phyloP scores from a whole-genome alignment of 2,113 vertebrate genomes.

The Poecilia latipinna region DNA sequence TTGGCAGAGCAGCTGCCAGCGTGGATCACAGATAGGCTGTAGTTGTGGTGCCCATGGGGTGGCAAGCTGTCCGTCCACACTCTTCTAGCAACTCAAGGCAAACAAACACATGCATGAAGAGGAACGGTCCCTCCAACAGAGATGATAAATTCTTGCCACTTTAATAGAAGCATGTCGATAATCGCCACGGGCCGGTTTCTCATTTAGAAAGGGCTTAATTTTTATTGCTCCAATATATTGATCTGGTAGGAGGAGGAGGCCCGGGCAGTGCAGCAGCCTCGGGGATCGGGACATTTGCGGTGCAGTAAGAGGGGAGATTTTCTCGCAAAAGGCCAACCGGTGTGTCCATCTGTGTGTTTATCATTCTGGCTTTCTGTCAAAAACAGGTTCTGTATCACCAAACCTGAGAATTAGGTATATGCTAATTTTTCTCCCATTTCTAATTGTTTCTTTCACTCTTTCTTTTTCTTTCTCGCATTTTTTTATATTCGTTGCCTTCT shows the following conservation, averaged over 20 bases:
- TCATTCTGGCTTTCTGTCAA: slow-evolving; percentile 42
- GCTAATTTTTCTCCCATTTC: no score
- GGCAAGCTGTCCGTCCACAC: slow-evolving; percentile 80
- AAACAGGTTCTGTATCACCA: slow-evolving; percentile 12
- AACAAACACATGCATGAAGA: slow-evolving; percentile 22
- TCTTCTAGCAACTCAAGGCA: slow-evolving; percentile 40
- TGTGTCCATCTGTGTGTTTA: slow-evolving; percentile 56
- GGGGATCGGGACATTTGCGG: slow-evolving; percentile 41
- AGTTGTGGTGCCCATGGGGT: slow-evolving; percentile 75
- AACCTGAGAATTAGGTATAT: not conserved
- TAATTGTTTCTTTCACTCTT: no score
- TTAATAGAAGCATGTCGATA: slow-evolving; percentile 55
- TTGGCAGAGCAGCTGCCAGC: slow-evolving; percentile 82
- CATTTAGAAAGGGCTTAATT: slow-evolving; percentile 53
- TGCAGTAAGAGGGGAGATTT: slow-evolving; percentile 28
- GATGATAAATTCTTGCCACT: slow-evolving; percentile 56
- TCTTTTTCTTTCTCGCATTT: not conserved
- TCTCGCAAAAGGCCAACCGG: slow-evolving; percentile 45
- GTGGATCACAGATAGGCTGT: slow-evolving; percentile 73
- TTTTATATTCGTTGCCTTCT: no score
- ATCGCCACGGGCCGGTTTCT: slow-evolving; percentile 46
- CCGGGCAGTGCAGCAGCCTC: slow-evolving; percentile 43
- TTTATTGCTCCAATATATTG: slow-evolving; percentile 58
- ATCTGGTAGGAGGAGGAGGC: slow-evolving; percentile 52
- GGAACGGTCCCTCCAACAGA: slow-evolving; percentile 42